phyloP scores from a whole-genome alignment of 2,797 vertebrate genomes.

The Hoplostethus atlanticus region DNA sequence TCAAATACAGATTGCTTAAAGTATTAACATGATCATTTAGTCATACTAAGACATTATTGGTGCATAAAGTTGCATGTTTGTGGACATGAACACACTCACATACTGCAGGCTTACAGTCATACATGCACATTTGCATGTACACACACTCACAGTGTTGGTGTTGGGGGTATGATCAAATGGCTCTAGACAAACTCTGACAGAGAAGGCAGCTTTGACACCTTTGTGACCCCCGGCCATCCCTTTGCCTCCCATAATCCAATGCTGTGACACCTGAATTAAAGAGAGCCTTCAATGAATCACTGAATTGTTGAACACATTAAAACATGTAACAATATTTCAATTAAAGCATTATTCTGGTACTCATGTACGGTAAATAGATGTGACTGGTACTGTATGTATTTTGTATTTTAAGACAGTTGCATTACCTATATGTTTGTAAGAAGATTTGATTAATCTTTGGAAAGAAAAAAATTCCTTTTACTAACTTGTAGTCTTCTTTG shows the following conservation, averaged over 20 bases:
- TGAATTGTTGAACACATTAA: slow-evolving; percentile 31
- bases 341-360: slow-evolving; percentile 55
- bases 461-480: slow-evolving; percentile 74
- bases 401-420: slow-evolving; percentile 71
- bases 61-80: slow-evolving; percentile 20
- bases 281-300: slow-evolving; percentile 38
- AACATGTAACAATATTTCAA: slow-evolving; percentile 36
- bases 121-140: slow-evolving; percentile 18
- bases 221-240: slow-evolving; percentile 64
- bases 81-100: slow-evolving; percentile 19
- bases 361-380: slow-evolving; percentile 48
- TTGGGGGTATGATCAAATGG: slow-evolving; percentile 70
- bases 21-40: slow-evolving; percentile 1
- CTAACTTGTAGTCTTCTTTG: slow-evolving; percentile 85
- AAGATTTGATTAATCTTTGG: slow-evolving; percentile 76
- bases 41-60: background rate
- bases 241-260: slow-evolving; percentile 56
- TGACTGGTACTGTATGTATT: slow-evolving; percentile 65
- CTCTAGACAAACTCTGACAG: slow-evolving; percentile 60
- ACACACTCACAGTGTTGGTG: slow-evolving; percentile 49
- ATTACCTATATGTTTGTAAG: slow-evolving; percentile 77
- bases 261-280: slow-evolving; percentile 44
- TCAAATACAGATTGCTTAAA: slow-evolving; percentile 15
- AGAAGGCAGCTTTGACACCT: slow-evolving; percentile 69
- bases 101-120: slow-evolving; percentile 11